phyloP scores from a whole-genome alignment of 2,888 invertebrate species.

The Pterobdella sp. region DNA sequence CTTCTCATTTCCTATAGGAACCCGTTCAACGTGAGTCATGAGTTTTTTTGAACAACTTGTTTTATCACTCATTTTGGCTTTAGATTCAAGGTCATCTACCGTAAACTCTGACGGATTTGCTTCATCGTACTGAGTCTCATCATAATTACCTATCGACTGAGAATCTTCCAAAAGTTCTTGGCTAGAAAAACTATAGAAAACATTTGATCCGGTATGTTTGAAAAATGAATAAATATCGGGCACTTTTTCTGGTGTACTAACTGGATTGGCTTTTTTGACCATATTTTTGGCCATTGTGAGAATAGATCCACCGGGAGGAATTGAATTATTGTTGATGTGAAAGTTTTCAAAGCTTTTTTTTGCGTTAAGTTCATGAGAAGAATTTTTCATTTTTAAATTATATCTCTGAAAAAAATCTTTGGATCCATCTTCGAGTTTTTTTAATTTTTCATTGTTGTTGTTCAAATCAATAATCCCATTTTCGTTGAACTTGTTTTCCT shows the following conservation, averaged over 20 bases:
- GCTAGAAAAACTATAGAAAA: slow-evolving; percentile 4
- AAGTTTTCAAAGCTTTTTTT: not conserved
- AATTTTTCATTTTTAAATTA: not conserved
- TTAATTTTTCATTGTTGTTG: slow-evolving; percentile 3
- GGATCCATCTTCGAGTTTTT: not conserved
- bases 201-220: not conserved
- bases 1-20: not conserved
- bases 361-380: not conserved
- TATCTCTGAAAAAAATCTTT: not conserved
- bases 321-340: slow-evolving; percentile 23
- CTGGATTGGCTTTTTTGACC: slow-evolving; percentile 13
- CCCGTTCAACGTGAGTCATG: not conserved
- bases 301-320: slow-evolving; percentile 17
- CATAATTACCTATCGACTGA: not conserved
- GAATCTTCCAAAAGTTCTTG: not conserved
- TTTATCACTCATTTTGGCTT: not conserved
- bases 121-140: not conserved
- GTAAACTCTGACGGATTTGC: not conserved
- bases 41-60: not conserved
- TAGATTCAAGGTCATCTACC: not conserved
- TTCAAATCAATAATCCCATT: not conserved
- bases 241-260: not conserved
- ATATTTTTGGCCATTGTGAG: slow-evolving; percentile 25
- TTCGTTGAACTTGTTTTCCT: not conserved
- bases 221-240: slow-evolving; percentile 8